Percentiles rank a stretch among this genome's conserved stretches.
These are phyloP conservation scores for Cairina moschata DNA, from an alignment of 2,113 vertebrate species.

Conservation along the genomic window DNA sequence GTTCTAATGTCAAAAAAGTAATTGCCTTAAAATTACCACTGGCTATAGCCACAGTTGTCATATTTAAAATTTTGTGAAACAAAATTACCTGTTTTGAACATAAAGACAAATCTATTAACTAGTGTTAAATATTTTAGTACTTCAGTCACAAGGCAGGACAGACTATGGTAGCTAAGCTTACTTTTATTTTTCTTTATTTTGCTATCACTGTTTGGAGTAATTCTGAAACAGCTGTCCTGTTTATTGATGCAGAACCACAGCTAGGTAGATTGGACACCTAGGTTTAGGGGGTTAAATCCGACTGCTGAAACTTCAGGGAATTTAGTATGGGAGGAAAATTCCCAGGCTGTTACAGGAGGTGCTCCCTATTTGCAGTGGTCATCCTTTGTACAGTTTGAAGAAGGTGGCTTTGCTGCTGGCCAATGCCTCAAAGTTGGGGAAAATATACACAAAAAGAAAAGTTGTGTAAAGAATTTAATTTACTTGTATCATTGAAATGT, in stretches of 20 bases:
- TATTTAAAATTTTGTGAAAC: neutral
- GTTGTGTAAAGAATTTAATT: neutral
- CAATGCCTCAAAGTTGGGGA: neutral
- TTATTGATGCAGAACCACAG: neutral
- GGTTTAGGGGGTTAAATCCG: neutral
- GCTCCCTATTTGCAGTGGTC: neutral
- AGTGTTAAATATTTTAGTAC: neutral
- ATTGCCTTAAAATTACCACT: neutral
- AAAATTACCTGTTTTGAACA: neutral
- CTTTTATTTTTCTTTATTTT: neutral
- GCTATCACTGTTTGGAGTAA: no score
- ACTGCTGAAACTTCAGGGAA: neutral
- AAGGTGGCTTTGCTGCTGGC: neutral
- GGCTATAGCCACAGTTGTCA: neutral
- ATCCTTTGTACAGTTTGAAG: neutral
- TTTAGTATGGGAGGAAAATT: neutral
- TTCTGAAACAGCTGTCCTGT: neutral
- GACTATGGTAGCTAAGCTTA: neutral
- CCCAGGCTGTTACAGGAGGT: neutral
- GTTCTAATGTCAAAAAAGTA: neutral
- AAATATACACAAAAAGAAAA: neutral
- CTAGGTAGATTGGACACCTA: neutral
- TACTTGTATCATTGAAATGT: neutral
- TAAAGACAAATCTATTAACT: no score
- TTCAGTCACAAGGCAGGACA: neutral